Conservation (phyloP, 1,140 invertebrate genomes). For the Drosophila varians region DNA sequence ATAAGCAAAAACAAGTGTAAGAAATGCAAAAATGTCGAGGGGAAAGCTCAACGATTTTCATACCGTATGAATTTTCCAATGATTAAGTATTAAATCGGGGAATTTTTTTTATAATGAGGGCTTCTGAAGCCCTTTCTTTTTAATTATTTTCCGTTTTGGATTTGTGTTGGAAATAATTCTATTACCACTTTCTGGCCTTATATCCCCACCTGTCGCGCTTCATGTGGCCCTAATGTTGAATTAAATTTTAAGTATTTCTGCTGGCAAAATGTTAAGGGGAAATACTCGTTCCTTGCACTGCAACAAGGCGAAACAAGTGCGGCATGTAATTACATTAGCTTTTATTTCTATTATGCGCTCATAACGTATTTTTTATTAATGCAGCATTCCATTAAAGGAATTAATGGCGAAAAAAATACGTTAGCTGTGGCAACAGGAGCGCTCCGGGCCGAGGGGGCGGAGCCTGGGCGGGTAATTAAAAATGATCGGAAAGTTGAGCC, state of each 20-base stretch:
- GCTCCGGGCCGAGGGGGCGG: background rate
- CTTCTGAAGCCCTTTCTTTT: too few species aligned
- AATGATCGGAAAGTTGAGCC: slow-evolving; percentile 62
- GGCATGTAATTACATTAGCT: slow-evolving; percentile 72
- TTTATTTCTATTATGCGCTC: slow-evolving; percentile 75
- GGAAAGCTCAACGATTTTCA: background rate
- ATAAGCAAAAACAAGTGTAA: slow-evolving; percentile 6
- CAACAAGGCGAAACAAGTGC: slow-evolving; percentile 53
- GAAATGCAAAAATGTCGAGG: slow-evolving; percentile 7
- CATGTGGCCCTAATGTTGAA: slow-evolving; percentile 44
- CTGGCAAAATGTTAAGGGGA: slow-evolving; percentile 14
- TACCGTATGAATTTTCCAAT: background rate
- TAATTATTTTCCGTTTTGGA: too few species aligned
- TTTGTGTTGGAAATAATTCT: background rate
- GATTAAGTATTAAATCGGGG: background rate
- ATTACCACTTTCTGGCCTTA: background rate
- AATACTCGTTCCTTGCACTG: slow-evolving; percentile 27
- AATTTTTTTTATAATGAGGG: too few species aligned
- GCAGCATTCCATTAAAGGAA: slow-evolving; percentile 64
- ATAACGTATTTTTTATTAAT: slow-evolving; percentile 76
- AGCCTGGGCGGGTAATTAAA: slow-evolving; percentile 57
- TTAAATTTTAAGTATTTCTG: slow-evolving; percentile 56
- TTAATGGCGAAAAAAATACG: slow-evolving; percentile 45
- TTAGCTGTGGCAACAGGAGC: background rate
- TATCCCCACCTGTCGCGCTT: slow-evolving; percentile 21